Base-by-base conservation (phyloP, 2,888 invertebrate genomes). In the Drosophila yooni region DNA sequence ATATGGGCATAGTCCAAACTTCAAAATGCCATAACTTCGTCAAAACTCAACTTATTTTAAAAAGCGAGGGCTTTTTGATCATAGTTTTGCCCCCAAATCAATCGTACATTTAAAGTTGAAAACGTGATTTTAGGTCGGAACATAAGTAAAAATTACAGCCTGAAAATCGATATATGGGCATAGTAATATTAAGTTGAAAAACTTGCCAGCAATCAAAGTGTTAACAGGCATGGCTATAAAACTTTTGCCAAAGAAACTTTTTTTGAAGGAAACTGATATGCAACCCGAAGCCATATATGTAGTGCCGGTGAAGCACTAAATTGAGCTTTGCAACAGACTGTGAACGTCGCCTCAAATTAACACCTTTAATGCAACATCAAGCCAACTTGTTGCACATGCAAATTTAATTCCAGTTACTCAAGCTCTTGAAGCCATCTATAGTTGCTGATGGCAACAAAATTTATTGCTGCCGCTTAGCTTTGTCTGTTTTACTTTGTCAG, bases 121-220 rank as follows among this genome's bases (percentile, higher is more conserved):
- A 21, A 21, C 21, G 21, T 21, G 21, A 21, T 21, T 21, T 21
- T 21, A 21, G 21, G 21, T 21, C 21, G 21, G 21, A 21, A 21
- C 21, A 21, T 21, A 21, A 21, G 21, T 21, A 21, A 21, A 21
- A 21, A 21, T 21, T 21, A 21, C 21, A 21, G 21, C 21, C 21
- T 21, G 21, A 21, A 21, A 21, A 21, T 21, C 21, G 21, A 21
- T 21, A 21, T 21, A 21, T 21, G 21, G 21, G 21, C 21, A 21
- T 21, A 21, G 21, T 21, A 21, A 21, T 21, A 21, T 21, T 21
- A 21, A 71, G 73, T 77, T 81, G 59, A 65, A 70, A 75, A 85
- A 78, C 78, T 87, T 73, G 58, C 76, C 70, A 60, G 82, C 89
- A 85, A 87, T 87, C 85, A 87, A 82, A 76, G 87, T 85, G 89